Conservation (phyloP, 1,140 invertebrate species). For the Drosophila littoralis region DNA sequence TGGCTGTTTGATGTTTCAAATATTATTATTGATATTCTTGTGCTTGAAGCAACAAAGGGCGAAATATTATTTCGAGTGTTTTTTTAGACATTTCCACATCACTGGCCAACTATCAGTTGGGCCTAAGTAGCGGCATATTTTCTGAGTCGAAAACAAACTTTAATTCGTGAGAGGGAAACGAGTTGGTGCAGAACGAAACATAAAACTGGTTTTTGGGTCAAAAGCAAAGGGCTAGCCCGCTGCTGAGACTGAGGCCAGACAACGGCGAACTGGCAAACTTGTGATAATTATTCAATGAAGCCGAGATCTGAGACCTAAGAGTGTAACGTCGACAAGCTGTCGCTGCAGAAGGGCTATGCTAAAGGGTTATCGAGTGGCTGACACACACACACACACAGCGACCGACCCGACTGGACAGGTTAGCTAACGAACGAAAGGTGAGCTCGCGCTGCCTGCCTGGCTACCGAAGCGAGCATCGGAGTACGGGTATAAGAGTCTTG, state of each 20-base stretch:
- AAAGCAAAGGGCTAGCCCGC: slow-evolving; percentile 54
- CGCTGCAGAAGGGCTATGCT: slow-evolving; percentile 38
- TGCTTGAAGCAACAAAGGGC: slow-evolving; percentile 14
- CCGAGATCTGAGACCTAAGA: slow-evolving; percentile 43
- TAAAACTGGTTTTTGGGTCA: slow-evolving; percentile 79
- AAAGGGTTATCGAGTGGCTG: slow-evolving; percentile 47
- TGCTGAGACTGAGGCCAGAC: slow-evolving; percentile 31
- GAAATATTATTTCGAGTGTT: slow-evolving; percentile 20
- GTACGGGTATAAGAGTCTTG: slow-evolving; percentile 36
- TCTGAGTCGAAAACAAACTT: slow-evolving; percentile 41
- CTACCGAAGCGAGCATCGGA: slow-evolving; percentile 6
- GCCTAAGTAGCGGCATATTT: slow-evolving; percentile 41
- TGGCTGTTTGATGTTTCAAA: slow-evolving; percentile 20
- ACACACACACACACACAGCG: slow-evolving; percentile 12
- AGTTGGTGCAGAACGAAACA: slow-evolving; percentile 55
- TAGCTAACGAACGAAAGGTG: slow-evolving; percentile 40
- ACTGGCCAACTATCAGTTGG: slow-evolving; percentile 21
- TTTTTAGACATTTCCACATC: slow-evolving; percentile 69
- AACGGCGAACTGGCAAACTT: slow-evolving; percentile 69
- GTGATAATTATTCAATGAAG: slow-evolving; percentile 81
- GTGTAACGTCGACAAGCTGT: slow-evolving; percentile 29
- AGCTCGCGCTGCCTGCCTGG: slow-evolving; percentile 31
- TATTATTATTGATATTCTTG: background rate
- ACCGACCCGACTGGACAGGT: slow-evolving; percentile 40
- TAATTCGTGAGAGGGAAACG: slow-evolving; percentile 49